These are phyloP conservation scores for Graphium colonna DNA, from an alignment of 2,888 invertebrate species.

Conservation along the genomic window DNA sequence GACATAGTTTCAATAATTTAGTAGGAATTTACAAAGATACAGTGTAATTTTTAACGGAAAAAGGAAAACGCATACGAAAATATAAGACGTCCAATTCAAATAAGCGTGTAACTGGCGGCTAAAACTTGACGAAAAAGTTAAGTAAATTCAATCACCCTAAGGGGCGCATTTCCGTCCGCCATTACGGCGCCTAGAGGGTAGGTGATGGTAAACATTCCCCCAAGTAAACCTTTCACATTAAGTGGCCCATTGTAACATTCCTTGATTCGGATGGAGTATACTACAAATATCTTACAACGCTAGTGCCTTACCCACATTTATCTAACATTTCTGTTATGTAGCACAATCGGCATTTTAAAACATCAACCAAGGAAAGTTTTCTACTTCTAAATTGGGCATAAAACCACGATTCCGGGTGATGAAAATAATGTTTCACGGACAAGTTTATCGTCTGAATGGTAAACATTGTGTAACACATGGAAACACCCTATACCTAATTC, in stretches of 20 bases:
- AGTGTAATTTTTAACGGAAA: neutral
- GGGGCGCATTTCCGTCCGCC: slow-evolving; percentile 41
- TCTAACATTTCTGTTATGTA: neutral
- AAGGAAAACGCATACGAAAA: neutral
- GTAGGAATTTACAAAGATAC: too few species aligned
- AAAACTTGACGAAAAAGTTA: slow-evolving; percentile 40
- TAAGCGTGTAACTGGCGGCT: slow-evolving; percentile 29
- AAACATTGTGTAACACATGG: slow-evolving; percentile 28
- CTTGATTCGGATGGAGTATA: neutral
- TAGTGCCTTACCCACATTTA: neutral
- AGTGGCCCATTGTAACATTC: slow-evolving; percentile 6
- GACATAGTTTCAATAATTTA: too few species aligned
- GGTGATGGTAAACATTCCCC: slow-evolving; percentile 16
- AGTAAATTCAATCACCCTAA: slow-evolving; percentile 50
- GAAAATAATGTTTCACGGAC: slow-evolving; percentile 14
- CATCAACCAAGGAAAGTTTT: neutral
- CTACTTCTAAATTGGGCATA: neutral
- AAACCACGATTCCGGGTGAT: slow-evolving; percentile 3
- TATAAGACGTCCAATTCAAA: slow-evolving; percentile 3
- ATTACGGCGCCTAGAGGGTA: slow-evolving; percentile 19
- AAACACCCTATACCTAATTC: slow-evolving; percentile 41
- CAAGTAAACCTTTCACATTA: slow-evolving; percentile 15
- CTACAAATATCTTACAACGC: neutral
- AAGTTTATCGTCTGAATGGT: slow-evolving; percentile 13
- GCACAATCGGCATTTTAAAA: neutral